These are phyloP conservation scores for Brachylomia viminalis DNA, from an alignment of 2,888 invertebrate genomes.

Conservation along the genomic window DNA sequence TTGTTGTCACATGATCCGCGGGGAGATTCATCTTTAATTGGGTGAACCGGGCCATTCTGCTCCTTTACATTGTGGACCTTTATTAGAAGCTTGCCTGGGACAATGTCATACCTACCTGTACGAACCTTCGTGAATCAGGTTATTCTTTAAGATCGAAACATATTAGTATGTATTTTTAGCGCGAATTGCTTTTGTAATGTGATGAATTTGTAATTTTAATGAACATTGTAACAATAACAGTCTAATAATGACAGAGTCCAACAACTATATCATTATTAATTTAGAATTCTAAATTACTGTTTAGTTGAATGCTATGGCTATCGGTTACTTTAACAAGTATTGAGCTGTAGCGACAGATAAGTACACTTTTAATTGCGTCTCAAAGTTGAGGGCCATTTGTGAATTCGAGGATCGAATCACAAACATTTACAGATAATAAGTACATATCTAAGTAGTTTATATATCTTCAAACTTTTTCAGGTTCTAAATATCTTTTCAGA, in stretches of 20 bases:
- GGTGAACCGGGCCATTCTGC: conserved; percentile 79
- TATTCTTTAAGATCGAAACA: conserved; percentile 44
- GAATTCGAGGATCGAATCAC: neutral
- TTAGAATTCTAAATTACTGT: neutral
- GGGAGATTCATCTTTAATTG: conserved; percentile 89
- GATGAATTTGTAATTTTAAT: conserved; percentile 2
- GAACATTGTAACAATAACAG: neutral
- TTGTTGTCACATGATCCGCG: conserved; percentile 88
- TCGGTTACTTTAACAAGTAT: neutral
- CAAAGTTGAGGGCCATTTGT: neutral
- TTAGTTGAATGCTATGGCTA: too few relatives aligned
- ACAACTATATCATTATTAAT: too few relatives aligned
- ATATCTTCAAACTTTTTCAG: neutral
- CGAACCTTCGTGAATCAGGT: conserved; percentile 49
- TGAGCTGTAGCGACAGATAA: neutral
- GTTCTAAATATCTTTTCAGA: neutral
- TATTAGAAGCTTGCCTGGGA: conserved; percentile 73
- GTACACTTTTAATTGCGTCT: neutral
- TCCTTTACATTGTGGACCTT: conserved; percentile 75
- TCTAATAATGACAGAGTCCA: neutral
- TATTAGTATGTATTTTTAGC: conserved; percentile 45
- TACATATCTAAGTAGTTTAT: neutral
- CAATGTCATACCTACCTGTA: conserved; percentile 70
- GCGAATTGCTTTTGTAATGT: conserved; percentile 8
- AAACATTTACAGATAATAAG: neutral